phyloP scores from a whole-genome alignment of 2,797 vertebrate species.

The Semaprochilodus insignis region DNA sequence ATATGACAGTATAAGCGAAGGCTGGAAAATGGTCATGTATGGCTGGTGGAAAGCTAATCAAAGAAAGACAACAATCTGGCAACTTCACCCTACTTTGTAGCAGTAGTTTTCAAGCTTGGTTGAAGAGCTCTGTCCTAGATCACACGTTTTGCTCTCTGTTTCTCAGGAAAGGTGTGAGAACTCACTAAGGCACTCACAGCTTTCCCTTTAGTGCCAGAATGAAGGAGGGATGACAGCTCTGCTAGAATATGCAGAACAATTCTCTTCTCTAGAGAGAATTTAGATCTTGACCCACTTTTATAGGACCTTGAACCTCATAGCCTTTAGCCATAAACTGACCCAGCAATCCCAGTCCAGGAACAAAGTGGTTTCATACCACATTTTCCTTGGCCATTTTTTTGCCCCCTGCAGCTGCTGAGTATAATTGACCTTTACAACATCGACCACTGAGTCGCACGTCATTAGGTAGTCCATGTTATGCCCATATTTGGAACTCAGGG shows the following conservation, averaged over 20 bases:
- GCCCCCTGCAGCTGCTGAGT: no score
- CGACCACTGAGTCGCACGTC: no score
- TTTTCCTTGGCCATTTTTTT: not conserved
- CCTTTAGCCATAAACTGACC: not conserved
- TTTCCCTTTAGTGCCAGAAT: not conserved
- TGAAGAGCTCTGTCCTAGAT: conserved; percentile 10
- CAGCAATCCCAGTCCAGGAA: not conserved
- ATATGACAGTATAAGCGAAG: no score
- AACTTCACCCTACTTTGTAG: not conserved
- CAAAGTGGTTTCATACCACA: not conserved
- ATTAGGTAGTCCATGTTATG: no score
- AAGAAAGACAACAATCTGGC: not conserved
- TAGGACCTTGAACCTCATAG: not conserved
- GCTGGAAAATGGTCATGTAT: no score
- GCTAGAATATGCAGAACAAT: conserved; percentile 14
- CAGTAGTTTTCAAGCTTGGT: not conserved
- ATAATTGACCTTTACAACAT: no score
- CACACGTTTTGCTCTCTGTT: conserved; percentile 5
- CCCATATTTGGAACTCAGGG: no score
- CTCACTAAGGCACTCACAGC: not conserved
- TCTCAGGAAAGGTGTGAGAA: conserved; percentile 12
- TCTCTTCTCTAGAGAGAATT: conserved; percentile 15
- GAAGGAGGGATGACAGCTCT: conserved; percentile 27
- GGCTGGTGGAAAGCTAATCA: not conserved
- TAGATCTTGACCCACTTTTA: conserved; percentile 20